phyloP scores from a whole-genome alignment of 2,113 vertebrate genomes.

The Hirundichthys speculiger region DNA sequence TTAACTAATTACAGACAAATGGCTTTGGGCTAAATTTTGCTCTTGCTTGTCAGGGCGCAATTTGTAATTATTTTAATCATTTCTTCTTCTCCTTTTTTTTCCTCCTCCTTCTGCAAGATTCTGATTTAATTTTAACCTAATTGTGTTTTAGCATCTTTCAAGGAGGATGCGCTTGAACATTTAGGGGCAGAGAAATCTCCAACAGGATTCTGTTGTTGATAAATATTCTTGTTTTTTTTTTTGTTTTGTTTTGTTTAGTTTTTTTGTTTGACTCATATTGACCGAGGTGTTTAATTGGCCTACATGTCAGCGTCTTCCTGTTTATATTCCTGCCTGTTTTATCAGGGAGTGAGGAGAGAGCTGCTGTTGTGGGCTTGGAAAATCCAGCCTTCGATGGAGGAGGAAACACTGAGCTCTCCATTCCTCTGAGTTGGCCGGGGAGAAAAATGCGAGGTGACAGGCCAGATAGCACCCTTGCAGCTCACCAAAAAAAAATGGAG shows the following conservation, averaged over 20 bases:
- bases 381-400: slow-evolving; percentile 86
- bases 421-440: slow-evolving; percentile 80
- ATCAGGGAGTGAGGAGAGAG: slow-evolving; percentile 80
- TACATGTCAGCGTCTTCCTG: slow-evolving; percentile 39
- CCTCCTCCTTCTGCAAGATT: slow-evolving; percentile 83
- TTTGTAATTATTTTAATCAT: slow-evolving; percentile 99
- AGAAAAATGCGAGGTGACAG: slow-evolving; percentile 89
- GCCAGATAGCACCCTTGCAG: slow-evolving; percentile 88
- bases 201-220: slow-evolving; percentile 80
- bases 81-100: slow-evolving; percentile 91
- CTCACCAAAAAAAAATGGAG: slow-evolving; percentile 86
- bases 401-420: slow-evolving; percentile 83
- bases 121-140: slow-evolving; percentile 99
- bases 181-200: slow-evolving; percentile 83
- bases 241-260: slow-evolving; percentile 51
- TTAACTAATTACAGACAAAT: slow-evolving; percentile 99
- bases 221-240: slow-evolving; percentile 73
- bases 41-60: slow-evolving; percentile 99
- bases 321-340: slow-evolving; percentile 53
- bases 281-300: slow-evolving; percentile 80
- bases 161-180: slow-evolving; percentile 90
- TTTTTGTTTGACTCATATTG: slow-evolving; percentile 67
- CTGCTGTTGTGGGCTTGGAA: slow-evolving; percentile 80
- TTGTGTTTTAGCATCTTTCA: slow-evolving; percentile 97
- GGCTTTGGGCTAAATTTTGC: slow-evolving; percentile 99